Evolutionary conservation across 2,113 vertebrate genomes (phyloP).

Genomic region (Xyrauchen texanus): DNA sequence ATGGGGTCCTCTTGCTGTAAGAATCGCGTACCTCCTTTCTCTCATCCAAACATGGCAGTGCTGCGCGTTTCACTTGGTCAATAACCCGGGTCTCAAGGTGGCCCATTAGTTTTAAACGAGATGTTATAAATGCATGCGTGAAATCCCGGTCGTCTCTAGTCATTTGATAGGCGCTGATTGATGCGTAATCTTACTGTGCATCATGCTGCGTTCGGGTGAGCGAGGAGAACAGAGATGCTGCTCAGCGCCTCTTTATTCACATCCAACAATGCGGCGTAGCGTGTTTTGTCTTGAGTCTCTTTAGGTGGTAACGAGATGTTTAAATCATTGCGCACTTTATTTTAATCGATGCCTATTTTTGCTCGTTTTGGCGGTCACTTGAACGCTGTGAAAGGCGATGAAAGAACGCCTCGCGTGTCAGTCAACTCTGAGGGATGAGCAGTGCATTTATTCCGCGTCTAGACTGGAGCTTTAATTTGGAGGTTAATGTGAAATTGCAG

Average conservation of each 20-base stretch:
- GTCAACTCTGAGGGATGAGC: slow-evolving; percentile 2
- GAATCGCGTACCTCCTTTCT: slow-evolving; percentile 35
- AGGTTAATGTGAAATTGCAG: slow-evolving; percentile 23
- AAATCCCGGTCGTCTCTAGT: neutral
- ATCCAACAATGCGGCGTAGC: slow-evolving; percentile 28
- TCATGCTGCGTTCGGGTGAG: slow-evolving; percentile 41
- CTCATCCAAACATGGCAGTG: slow-evolving; percentile 60
- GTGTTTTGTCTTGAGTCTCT: neutral
- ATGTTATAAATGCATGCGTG: neutral
- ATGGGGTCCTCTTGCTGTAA: slow-evolving; percentile 60
- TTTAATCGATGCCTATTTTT: neutral
- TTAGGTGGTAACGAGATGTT: neutral
- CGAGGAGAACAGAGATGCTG: slow-evolving; percentile 27
- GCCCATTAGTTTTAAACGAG: neutral
- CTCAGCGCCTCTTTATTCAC: neutral
- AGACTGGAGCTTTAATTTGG: slow-evolving; percentile 1
- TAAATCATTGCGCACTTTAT: too few relatives aligned
- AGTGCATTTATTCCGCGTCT: neutral
- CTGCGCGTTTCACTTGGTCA: slow-evolving; percentile 42
- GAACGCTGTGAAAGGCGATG: neutral
- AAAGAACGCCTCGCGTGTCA: neutral
- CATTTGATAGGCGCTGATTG: neutral
- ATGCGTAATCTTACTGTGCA: slow-evolving; percentile 45
- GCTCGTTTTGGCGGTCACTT: neutral
- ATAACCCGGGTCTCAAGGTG: neutral